Evolutionary conservation across 1,140 invertebrate species (phyloP), one percentile per base, ranked within the genome.

Genomic region (Ptiloglossa arizonensis): DNA sequence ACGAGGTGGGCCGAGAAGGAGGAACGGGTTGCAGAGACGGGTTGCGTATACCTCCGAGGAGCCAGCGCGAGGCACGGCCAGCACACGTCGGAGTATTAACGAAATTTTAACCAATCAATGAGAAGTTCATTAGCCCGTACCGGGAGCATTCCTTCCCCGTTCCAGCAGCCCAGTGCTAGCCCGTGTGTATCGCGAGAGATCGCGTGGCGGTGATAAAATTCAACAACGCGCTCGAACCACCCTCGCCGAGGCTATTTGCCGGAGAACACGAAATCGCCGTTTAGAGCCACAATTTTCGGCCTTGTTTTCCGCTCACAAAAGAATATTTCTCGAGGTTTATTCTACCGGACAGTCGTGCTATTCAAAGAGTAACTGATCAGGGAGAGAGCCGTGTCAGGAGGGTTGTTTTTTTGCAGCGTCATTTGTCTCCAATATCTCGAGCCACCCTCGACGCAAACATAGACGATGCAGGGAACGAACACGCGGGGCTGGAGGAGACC

Each of bases 71-170:
- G 86, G 82, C 83, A 87, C 81, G 82, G 85, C 8, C 89, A 87
- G 87, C 90, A 90, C 89, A 89, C 89, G 89, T 91, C 89, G 80
- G 88, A 87, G 90, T 90, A 91, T 92, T 90, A 90, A 90, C 91
- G 88, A 91, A 92, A 91, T 91, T 92, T 91, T 89, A 91, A 91
- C 89, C 90, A 92, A 92, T 92, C 90, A 91, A 92, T 92, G 91
- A 90, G 90, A 89, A 91, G 91, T 92, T 92, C 90, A 92, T 92
- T 92, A 92, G 90, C 87, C 89, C 84, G 82, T 82, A 54, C 78
- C 71, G 48, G 50, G 78, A 75, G 76, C 84, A 78, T 78, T 86
- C 41, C 54, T 54, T 56, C 22, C 72, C 15, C 63, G 15, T 57
- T 50, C 64, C 44, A 41, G 52, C 24, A 46, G 4, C 46, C 68